Evolutionary conservation across 2,888 invertebrate genomes (phyloP), one percentile per base, ranked within the genome.

Genomic region (Philaethria dido): DNA sequence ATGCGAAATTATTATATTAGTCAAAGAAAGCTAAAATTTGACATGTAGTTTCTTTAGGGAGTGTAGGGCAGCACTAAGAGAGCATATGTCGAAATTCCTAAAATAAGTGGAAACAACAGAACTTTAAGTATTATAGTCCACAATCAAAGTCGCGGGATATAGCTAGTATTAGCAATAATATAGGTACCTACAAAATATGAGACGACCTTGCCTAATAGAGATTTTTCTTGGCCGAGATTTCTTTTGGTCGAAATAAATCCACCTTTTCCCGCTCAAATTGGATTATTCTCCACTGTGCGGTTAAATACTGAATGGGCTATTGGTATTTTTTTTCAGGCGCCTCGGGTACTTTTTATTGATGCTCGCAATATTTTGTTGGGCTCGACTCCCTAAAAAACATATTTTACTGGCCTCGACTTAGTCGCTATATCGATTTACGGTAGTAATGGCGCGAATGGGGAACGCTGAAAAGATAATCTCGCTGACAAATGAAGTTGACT

Each of bases 131-230:
- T n/a, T n/a, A n/a, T n/a, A n/a, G n/a, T n/a, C n/a, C n/a, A n/a
- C n/a, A n/a, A n/a, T n/a, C n/a, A n/a, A n/a, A n/a, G n/a, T n/a
- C n/a, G n/a, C n/a, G n/a, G n/a, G n/a, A n/a, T n/a, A n/a, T n/a
- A n/a, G n/a, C n/a, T n/a, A n/a, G n/a, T n/a, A n/a, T n/a, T n/a
- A n/a, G n/a, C n/a, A 29, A 6, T 29, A 29, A 4, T 4, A 73
- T 69, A 72, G 68, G 71, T 73, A 72, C 70, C 64, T 64, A 69
- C 59, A 73, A 76, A 73, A 73, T 76, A 75, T 74, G 69, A 72
- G 70, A 66, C 48, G 63, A 67, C 69, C 67, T 68, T 66, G 65
- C 70, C 72, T 70, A 70, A 71, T 62, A 72, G 70, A 69, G 70
- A 70, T 69, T 74, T 72, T 63, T 66, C 65, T 50, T 57, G 22